Conservation (phyloP, 1,140 invertebrate genomes). For the Habropoda laboriosa region DNA sequence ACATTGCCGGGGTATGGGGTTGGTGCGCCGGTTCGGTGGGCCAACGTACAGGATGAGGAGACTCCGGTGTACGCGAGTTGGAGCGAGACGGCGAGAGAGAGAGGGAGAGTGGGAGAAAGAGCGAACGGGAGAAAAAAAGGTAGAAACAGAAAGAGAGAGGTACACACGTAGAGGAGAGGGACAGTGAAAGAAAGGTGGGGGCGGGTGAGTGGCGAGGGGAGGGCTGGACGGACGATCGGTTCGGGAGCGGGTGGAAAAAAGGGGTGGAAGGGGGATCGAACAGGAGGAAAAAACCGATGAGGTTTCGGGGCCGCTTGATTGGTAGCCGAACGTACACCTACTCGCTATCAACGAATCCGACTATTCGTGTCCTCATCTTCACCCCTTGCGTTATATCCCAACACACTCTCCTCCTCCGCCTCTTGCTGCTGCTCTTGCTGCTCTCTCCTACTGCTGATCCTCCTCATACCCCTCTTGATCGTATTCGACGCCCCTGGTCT, state of each 20-base stretch:
- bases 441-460: constrained; percentile 27
- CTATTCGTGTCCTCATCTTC: constrained; percentile 68
- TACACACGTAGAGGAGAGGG: constrained; percentile 26
- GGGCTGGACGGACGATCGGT: constrained; percentile 50
- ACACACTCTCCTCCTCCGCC: constrained; percentile 41
- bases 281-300: constrained; percentile 79
- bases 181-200: constrained; percentile 42
- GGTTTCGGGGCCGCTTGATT: constrained; percentile 81
- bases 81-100: constrained; percentile 24
- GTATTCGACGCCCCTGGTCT: constrained; percentile 30
- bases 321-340: constrained; percentile 79
- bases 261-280: constrained; percentile 62
- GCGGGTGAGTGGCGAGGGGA: constrained; percentile 10
- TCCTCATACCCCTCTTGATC: constrained; percentile 47
- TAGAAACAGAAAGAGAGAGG: constrained; percentile 5
- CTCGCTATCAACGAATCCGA: constrained; percentile 77
- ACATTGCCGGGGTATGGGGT: constrained; percentile 67
- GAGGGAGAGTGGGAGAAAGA: constrained; percentile 14
- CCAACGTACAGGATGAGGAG: constrained; percentile 39
- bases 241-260: constrained; percentile 52
- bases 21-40: constrained; percentile 52
- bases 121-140: constrained; percentile 23
- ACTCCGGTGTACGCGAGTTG: constrained; percentile 22
- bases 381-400: constrained; percentile 63
- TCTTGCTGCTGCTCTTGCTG: constrained; percentile 21